Base-by-base conservation (phyloP, 2,888 invertebrate species). In the Hydroisotoma schaefferi region DNA sequence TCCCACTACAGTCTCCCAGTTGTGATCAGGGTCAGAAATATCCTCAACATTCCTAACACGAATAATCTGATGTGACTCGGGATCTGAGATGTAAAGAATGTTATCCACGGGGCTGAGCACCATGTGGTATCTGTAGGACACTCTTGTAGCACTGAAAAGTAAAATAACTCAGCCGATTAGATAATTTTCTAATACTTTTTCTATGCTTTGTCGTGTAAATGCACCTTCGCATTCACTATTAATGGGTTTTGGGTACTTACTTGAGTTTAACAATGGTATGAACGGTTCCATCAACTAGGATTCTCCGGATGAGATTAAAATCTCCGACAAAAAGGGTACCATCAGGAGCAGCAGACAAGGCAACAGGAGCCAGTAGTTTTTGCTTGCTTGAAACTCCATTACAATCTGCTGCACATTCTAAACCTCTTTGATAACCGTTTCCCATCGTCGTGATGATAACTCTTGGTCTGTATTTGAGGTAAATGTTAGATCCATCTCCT, bases 111-210 rank as follows among this genome's bases (percentile, higher is more conserved):
- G 97, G 73, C 94, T 94, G 44, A 97, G 80, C 0, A 95, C 93
- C 84, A 99, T 90, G 80, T 95, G 94, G 78, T 97, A 98, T 57
- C 94, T 88, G 78, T 97, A 95, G 0, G 94, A 93, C 0, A 95
- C 94, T 74, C 93, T 84, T 1, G 93, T 91, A 23, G 92, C 90
- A 76, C 94, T 92, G 80, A 70, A 82, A 76, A 22, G 15, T 18
- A 48, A 29, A 40, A 47, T 46, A 29, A 8, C n/a, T n/a, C n/a
- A n/a, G n/a, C n/a, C 26, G 20, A 29, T 37, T 38, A 52, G 22
- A 40, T 29, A 33, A 20, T 5, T 18, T 25, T 2, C 12, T 29
- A 38, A 43, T 43, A 20, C 8, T 15, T 15, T 43, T 33, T 8
- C n/a, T 51, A 33, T 51, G 48, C 26, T 23, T 22, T 23, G 48